phyloP scores from a whole-genome alignment of 2,888 invertebrate genomes.

The Nomada fabriciana region DNA sequence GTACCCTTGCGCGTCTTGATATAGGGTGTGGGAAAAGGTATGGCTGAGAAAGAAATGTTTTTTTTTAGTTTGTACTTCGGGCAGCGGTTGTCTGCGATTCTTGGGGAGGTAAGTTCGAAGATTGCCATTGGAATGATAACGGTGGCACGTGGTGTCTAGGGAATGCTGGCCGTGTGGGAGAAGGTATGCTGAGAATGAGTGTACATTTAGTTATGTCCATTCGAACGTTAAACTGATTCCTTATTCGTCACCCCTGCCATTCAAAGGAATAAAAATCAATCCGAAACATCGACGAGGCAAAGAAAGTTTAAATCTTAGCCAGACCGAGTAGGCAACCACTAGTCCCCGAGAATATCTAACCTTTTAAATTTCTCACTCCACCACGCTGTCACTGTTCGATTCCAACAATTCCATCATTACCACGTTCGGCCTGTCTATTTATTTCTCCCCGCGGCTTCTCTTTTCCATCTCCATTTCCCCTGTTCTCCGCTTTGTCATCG shows the following conservation, averaged over 20 bases:
- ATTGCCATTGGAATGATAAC: not conserved
- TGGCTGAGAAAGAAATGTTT: not conserved
- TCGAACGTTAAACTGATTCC: not conserved
- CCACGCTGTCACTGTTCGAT: not conserved
- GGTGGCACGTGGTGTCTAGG: not conserved
- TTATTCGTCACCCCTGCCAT: not conserved
- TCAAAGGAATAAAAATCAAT: no score
- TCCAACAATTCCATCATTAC: slow-evolving; percentile 9
- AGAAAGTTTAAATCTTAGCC: no score
- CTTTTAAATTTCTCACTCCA: not conserved
- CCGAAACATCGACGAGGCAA: no score
- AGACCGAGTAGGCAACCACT: not conserved
- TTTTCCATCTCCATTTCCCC: slow-evolving; percentile 15
- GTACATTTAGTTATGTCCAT: not conserved
- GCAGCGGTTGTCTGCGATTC: not conserved
- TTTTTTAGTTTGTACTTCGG: no score
- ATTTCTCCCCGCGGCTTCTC: not conserved
- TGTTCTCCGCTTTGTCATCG: slow-evolving; percentile 4
- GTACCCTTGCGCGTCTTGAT: no score
- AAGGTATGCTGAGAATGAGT: not conserved
- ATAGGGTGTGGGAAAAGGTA: no score
- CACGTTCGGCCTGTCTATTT: slow-evolving; percentile 8
- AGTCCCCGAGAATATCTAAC: not conserved
- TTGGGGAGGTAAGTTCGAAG: not conserved
- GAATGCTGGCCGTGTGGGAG: not conserved